These are phyloP conservation scores for Alauda arvensis DNA, from an alignment of 2,797 vertebrate species.

Conservation along the genomic window DNA sequence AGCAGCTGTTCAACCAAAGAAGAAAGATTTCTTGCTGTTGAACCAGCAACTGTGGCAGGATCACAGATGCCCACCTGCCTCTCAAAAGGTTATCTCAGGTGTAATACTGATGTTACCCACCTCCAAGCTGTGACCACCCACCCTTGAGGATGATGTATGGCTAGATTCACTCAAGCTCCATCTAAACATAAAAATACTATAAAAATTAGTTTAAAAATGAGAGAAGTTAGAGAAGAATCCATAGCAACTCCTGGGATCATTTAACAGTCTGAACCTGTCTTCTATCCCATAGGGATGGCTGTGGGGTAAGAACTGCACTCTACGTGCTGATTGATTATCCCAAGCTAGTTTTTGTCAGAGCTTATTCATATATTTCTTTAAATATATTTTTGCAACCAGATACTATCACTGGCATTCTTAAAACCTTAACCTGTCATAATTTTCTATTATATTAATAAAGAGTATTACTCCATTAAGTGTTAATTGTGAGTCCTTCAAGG, in stretches of 20 bases:
- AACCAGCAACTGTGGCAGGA: background rate
- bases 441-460: background rate
- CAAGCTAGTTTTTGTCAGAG: background rate
- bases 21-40: background rate
- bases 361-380: fast-evolving
- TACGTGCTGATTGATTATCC: background rate
- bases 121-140: background rate
- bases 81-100: background rate
- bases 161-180: too few species aligned
- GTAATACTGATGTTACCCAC: background rate
- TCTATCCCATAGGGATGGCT: background rate
- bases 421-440: background rate
- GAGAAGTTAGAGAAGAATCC: background rate
- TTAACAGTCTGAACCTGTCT: background rate
- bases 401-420: background rate
- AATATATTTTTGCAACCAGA: background rate
- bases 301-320: background rate
- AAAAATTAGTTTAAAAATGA: background rate
- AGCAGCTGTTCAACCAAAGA: background rate
- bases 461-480: background rate
- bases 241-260: background rate
- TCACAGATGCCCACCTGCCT: background rate
- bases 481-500: background rate
- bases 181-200: background rate
- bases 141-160: background rate